These are phyloP conservation scores for Coregonus clupeaformis DNA, from an alignment of 2,113 vertebrate species.

Conservation along the genomic window DNA sequence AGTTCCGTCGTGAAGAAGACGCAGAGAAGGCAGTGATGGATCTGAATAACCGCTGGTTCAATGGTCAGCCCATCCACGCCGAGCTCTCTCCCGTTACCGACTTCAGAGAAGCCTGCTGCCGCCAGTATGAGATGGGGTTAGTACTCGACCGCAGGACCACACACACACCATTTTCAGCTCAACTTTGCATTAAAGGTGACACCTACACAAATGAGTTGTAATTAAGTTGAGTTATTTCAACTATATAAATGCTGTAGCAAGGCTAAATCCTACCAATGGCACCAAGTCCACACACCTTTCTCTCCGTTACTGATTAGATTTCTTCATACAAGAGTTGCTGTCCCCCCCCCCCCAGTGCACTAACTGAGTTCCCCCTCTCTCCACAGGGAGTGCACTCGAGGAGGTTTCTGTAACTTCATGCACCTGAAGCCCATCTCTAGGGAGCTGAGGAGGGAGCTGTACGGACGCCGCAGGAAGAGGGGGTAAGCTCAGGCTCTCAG, in stretches of 20 bases:
- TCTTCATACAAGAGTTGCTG: not conserved
- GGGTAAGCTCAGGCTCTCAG: conserved; percentile 37
- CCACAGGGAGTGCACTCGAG: conserved; percentile 92
- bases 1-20: conserved; percentile 96
- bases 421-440: conserved; percentile 97
- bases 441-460: conserved; percentile 90
- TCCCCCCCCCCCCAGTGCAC: not conserved
- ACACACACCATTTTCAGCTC: conserved; percentile 57
- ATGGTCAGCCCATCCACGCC: conserved; percentile 92
- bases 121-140: conserved; percentile 98
- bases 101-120: conserved; percentile 98
- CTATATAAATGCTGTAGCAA: too few relatives aligned
- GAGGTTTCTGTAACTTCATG: conserved; percentile 99
- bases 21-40: conserved; percentile 97
- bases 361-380: conserved; percentile 30
- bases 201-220: not conserved
- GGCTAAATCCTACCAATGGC: too few relatives aligned
- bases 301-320: too few relatives aligned
- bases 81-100: conserved; percentile 98
- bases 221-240: too few relatives aligned
- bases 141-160: conserved; percentile 59
- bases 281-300: too few relatives aligned
- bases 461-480: conserved; percentile 94
- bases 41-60: conserved; percentile 98
- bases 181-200: not conserved